A percentile compares a stretch with the other conserved stretches of the same genome.
phyloP scores from a whole-genome alignment of 1,140 invertebrate species.

The Orchesella cincta region DNA sequence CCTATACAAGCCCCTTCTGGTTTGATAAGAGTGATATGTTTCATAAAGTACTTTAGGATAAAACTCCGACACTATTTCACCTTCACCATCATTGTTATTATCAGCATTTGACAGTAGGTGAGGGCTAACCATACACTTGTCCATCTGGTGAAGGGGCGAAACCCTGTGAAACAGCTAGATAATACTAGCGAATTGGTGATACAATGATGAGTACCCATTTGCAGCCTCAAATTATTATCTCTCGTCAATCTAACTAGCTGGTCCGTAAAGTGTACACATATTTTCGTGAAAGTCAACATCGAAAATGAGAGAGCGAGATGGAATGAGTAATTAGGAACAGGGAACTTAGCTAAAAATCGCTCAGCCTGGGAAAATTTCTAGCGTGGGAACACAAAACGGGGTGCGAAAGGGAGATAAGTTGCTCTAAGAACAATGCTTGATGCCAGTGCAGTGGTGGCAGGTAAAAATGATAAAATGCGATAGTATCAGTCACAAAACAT shows the following conservation, averaged over 20 bases:
- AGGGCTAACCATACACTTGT: not conserved
- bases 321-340: slow-evolving; percentile 49
- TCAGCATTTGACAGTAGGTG: no score
- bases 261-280: not conserved
- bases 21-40: no score
- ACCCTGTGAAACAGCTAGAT: not conserved
- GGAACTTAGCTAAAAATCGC: slow-evolving; percentile 32
- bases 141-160: not conserved
- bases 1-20: no score
- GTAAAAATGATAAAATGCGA: slow-evolving; percentile 35
- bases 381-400: slow-evolving; percentile 43
- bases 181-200: not conserved
- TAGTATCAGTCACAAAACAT: slow-evolving; percentile 37
- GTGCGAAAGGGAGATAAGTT: slow-evolving; percentile 14
- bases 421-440: not conserved
- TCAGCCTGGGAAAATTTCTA: slow-evolving; percentile 45
- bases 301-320: slow-evolving; percentile 31
- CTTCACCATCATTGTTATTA: not conserved
- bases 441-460: not conserved
- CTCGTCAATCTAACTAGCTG: not conserved
- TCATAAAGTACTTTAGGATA: not conserved
- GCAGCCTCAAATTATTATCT: slow-evolving; percentile 2
- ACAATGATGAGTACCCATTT: not conserved
- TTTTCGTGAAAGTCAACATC: slow-evolving; percentile 21
- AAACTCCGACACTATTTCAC: not conserved